Evolutionary conservation across 2,888 invertebrate species (phyloP).

Genomic region (Cerceris ruficornis): DNA sequence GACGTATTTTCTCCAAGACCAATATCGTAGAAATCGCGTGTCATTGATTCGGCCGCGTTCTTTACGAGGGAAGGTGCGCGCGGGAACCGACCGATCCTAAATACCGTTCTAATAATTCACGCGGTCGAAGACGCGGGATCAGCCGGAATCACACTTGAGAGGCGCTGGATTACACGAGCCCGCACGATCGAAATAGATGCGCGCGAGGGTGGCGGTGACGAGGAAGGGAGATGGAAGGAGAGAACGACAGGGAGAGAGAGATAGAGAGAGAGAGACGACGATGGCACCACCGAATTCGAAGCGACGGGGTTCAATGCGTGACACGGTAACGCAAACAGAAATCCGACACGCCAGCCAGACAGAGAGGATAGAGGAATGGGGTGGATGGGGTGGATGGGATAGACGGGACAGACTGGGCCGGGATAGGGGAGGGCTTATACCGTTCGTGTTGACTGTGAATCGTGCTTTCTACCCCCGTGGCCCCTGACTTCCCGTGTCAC

Average conservation of each 20-base stretch:
- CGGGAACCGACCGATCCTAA: conserved; percentile 40
- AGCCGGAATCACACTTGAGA: conserved; percentile 66
- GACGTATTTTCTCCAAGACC: too few species aligned
- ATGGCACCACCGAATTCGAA: conserved; percentile 71
- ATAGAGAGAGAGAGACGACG: conserved; percentile 34
- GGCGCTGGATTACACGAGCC: conserved; percentile 61
- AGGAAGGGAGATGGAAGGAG: conserved; percentile 6
- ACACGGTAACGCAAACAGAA: conserved; percentile 80
- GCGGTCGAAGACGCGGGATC: conserved; percentile 54
- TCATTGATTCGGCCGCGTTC: too few species aligned
- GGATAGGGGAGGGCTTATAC: conserved; percentile 81
- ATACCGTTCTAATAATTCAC: conserved; percentile 56
- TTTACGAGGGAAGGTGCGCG: conserved; percentile 8
- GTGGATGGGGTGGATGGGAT: conserved; percentile 82
- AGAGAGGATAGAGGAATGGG: conserved; percentile 82
- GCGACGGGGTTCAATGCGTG: conserved; percentile 77
- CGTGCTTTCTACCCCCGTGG: conserved; percentile 69
- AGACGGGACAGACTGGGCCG: conserved; percentile 82
- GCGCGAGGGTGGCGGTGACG: conserved; percentile 41
- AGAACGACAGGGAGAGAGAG: conserved; percentile 16
- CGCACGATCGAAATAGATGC: conserved; percentile 55
- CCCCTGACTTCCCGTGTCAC: conserved; percentile 74
- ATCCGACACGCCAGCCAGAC: conserved; percentile 78
- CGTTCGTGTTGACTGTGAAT: conserved; percentile 77
- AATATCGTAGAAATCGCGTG: too few species aligned